Evolutionary conservation across 1,140 invertebrate genomes (phyloP), one percentile per base, ranked within the genome.

Genomic region (Cherax quadricarinatus): DNA sequence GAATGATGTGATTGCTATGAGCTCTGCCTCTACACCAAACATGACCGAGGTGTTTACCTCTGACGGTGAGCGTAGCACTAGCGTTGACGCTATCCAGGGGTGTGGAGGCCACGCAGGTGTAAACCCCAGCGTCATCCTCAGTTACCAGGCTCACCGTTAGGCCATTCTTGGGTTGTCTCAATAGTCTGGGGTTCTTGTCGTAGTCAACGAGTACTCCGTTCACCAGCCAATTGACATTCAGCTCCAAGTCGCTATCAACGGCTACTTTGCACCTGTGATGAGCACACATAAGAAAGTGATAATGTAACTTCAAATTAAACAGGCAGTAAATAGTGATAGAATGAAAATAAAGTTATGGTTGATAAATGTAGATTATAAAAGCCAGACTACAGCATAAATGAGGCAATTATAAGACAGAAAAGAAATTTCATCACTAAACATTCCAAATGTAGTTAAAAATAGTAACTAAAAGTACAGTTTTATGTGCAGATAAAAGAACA

Each of bases 51-150:
- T 30, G 1, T n/a, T 75, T 30, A 30, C 80, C 82, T 62, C 62
- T 4, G 12, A 85, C 62, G 7, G 30, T 85, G 60, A 85, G 62
- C 10, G 83, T 70, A 30, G 83, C 83, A 14, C 14, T 70, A 14
- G 62, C 83, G 41, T 60, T 57, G 62, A 66, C 48, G 5, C 21
- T 21, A 70, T 85, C 83, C 1, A 85, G 70, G 10, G 60, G n/a
- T 1, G 83, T 85, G 62, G 60, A 70, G 83, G 83, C 83, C 21
- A 30, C 60, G 53, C 83, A 85, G 49, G 83, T 85, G 83, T 85
- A 85, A 62, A 66, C 83, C 30, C 83, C 83, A 14, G 60, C 18
- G 30, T 85, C 83, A 30, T 85, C 24, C 60, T 70, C 60, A 10
- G 2, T 5, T 2, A 48, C 60, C 30, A 6, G 4, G 4, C 12